Base-by-base conservation (phyloP, 1,140 invertebrate species). In the Whitmania pigra region DNA sequence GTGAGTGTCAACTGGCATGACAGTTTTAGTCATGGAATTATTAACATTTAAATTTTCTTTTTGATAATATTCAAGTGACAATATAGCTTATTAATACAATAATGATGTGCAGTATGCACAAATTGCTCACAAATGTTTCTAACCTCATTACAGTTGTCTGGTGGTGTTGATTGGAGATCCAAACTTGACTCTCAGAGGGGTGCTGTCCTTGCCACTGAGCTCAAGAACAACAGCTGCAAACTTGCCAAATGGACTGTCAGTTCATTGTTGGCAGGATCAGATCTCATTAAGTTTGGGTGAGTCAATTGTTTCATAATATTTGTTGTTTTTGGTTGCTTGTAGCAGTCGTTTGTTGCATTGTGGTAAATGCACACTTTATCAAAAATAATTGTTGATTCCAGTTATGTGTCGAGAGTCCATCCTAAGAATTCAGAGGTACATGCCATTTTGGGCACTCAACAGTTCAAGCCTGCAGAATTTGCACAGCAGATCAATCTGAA, bases 141-240 rank as follows among this genome's bases (percentile, higher is more conserved):
- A 1, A 17, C 43, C 43, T 49, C 15, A 11, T 25, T 31, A n/a
- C 57, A 87, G 85, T 83, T 89, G 54, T 91, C 93, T 40, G 95
- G 94, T 76, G 93, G 94, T 53, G 93, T 99, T 17, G 96, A 99
- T 78, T 99, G 96, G 96, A 86, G 96, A 54, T 92, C 94, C 79
- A 97, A 97, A 77, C 82, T 99, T 40, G 97, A 99, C 81, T 92
- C 89, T 0, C 97, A 99, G 84, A 87, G 94, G 73, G 97, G 95
- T 76, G 95, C 96, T 60, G 96, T 99, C 31, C 83, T 99, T 22
- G 97, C 96, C 36, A 98, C 97, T 79, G 97, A 99, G 82, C 82
- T 99, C 74, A 88, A 97, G 76, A 99, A 99, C 81, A 99, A 99
- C 83, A 92, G 93, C 9, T 97, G 93, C 84, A 99, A 99, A 83